Evolutionary conservation across 2,113 vertebrate genomes (phyloP).

Genomic region (Nematolebias whitei): DNA sequence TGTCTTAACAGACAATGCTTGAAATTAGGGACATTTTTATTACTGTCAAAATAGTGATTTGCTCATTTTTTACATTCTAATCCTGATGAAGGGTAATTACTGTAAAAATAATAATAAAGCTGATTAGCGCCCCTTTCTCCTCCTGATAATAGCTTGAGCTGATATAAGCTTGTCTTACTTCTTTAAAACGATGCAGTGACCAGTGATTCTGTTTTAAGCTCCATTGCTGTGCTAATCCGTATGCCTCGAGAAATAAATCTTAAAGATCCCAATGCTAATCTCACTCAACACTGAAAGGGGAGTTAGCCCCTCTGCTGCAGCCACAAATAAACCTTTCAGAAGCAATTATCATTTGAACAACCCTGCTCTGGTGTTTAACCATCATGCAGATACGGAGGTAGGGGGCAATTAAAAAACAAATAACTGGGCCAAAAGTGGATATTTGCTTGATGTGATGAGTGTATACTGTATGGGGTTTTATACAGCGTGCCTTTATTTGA

Average conservation of each 20-base stretch:
- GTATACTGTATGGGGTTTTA: slow-evolving; percentile 2
- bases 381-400: slow-evolving; percentile 54
- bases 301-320: slow-evolving; percentile 80
- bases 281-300: slow-evolving; percentile 80
- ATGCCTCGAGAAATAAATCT: slow-evolving; percentile 85
- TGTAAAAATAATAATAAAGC: slow-evolving; percentile 73
- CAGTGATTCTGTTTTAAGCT: slow-evolving; percentile 81
- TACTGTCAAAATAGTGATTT: slow-evolving; percentile 48
- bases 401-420: slow-evolving; percentile 16
- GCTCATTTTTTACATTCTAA: slow-evolving; percentile 75
- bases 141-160: slow-evolving; percentile 72
- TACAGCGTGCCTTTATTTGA: slow-evolving; percentile 25
- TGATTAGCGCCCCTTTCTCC: slow-evolving; percentile 79
- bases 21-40: slow-evolving; percentile 4
- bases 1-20: not conserved
- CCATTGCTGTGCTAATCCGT: slow-evolving; percentile 83
- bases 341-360: slow-evolving; percentile 83
- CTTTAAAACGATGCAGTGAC: slow-evolving; percentile 55
- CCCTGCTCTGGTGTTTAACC: slow-evolving; percentile 60
- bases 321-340: slow-evolving; percentile 85
- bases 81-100: slow-evolving; percentile 80
- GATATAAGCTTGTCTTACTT: slow-evolving; percentile 66
- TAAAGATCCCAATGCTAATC: slow-evolving; percentile 86
- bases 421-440: slow-evolving; percentile 28
- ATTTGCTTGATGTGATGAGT: slow-evolving; percentile 26